These are phyloP conservation scores for Protobothrops flavoviridis DNA, from an alignment of 2,113 vertebrate genomes.

Conservation along the genomic window DNA sequence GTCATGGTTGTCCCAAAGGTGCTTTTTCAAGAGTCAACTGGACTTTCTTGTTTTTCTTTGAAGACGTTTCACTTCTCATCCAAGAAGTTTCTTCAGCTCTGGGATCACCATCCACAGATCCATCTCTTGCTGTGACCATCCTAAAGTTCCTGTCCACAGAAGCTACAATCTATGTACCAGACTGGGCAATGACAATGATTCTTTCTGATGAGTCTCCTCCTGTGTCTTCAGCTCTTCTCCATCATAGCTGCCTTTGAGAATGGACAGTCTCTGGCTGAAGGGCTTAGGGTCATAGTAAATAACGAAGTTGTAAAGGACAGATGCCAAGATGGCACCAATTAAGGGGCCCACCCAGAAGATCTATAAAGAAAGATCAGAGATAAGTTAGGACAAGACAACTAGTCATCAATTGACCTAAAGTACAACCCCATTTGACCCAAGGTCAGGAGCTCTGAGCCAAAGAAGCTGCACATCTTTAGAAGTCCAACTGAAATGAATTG, in stretches of 20 bases:
- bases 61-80: too few relatives aligned
- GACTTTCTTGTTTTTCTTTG: too few relatives aligned
- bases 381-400: not conserved
- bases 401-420: not conserved
- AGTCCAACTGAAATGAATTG: not conserved
- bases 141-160: not conserved
- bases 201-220: not conserved
- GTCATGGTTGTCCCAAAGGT: too few relatives aligned
- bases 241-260: conserved; percentile 33
- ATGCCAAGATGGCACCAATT: conserved; percentile 24
- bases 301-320: conserved; percentile 42
- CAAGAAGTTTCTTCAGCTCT: too few relatives aligned
- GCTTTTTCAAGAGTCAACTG: too few relatives aligned
- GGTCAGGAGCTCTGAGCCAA: not conserved
- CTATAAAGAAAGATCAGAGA: conserved; percentile 18
- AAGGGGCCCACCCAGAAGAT: conserved; percentile 54
- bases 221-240: not conserved
- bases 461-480: not conserved
- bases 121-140: not conserved
- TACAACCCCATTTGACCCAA: too few relatives aligned
- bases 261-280: conserved; percentile 29
- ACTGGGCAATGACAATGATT: conserved; percentile 25
- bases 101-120: not conserved
- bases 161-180: not conserved
- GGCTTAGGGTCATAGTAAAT: conserved; percentile 37